These are phyloP conservation scores for Nephrotoma flavescens DNA, from an alignment of 2,888 invertebrate species.

Conservation along the genomic window DNA sequence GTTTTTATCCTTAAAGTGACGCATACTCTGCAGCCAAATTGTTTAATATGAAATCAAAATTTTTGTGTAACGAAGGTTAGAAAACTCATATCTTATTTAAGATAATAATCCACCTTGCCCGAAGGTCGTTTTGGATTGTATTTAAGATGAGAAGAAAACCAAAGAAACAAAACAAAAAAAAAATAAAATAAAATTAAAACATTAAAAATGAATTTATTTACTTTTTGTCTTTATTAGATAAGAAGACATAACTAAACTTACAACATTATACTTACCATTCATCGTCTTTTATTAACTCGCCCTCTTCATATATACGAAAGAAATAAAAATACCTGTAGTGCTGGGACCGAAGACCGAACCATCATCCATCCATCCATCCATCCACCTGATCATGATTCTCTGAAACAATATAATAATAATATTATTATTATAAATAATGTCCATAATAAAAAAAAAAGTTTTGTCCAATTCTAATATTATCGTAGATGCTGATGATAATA, in stretches of 20 bases:
- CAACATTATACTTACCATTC: neutral
- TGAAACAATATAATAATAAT: neutral
- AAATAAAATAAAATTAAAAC: neutral
- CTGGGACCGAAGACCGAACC: neutral
- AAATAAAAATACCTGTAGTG: neutral
- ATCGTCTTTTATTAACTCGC: neutral
- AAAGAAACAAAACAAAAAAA: neutral
- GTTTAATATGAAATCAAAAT: neutral
- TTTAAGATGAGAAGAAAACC: neutral
- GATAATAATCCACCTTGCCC: neutral
- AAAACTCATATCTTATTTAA: neutral
- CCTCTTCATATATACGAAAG: neutral
- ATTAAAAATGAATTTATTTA: neutral
- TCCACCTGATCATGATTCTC: neutral
- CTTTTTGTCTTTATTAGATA: neutral
- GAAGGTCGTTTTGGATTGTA: neutral
- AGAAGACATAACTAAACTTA: neutral
- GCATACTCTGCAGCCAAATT: neutral
- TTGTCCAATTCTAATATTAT: neutral
- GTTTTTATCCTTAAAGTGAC: neutral
- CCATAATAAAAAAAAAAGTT: neutral
- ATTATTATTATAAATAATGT: neutral
- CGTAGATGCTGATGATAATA: neutral
- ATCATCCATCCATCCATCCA: neutral
- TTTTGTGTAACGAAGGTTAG: neutral